phyloP scores from a whole-genome alignment of 2,888 invertebrate species.

The Drosophila pseudotakahashii region DNA sequence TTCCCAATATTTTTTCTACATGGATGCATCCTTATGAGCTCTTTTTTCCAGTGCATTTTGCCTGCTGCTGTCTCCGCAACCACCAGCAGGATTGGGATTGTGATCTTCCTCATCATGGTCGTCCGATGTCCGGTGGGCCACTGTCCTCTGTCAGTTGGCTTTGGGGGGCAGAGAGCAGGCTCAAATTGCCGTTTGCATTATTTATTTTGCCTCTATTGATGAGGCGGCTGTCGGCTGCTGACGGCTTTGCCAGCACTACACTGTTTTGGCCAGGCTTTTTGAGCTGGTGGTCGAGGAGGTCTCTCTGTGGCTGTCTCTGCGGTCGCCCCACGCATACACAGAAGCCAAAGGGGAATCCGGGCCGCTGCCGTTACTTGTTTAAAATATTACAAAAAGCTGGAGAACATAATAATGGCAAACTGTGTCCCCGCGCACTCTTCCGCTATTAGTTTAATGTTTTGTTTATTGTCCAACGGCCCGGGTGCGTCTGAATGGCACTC shows the following conservation, averaged over 20 bases:
- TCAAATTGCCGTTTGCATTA: slow-evolving; percentile 81
- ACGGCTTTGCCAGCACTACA: slow-evolving; percentile 27
- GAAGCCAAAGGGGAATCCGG: slow-evolving; percentile 21
- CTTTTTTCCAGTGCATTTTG: slow-evolving; percentile 5
- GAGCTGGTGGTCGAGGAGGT: slow-evolving; percentile 3
- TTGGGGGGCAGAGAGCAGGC: slow-evolving; percentile 37
- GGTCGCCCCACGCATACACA: slow-evolving; percentile 25
- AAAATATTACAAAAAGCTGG: slow-evolving; percentile 68
- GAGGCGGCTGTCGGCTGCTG: slow-evolving; percentile 57
- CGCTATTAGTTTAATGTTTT: slow-evolving; percentile 79
- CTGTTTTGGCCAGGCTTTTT: slow-evolving; percentile 16
- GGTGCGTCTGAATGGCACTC: slow-evolving; percentile 77
- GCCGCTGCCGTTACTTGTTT: slow-evolving; percentile 72
- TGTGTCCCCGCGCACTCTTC: slow-evolving; percentile 47
- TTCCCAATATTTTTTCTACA: neutral
- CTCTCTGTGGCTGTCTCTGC: slow-evolving; percentile 10
- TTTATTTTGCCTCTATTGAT: slow-evolving; percentile 78
- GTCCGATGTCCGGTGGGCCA: slow-evolving; percentile 20
- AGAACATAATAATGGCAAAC: slow-evolving; percentile 33
- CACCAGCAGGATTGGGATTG: slow-evolving; percentile 43
- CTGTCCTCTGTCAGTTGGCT: slow-evolving; percentile 8
- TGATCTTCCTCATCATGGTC: slow-evolving; percentile 41
- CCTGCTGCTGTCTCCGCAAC: slow-evolving; percentile 19
- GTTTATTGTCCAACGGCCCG: slow-evolving; percentile 69
- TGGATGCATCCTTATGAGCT: neutral